Conservation (phyloP, 2,888 invertebrate genomes). For the Lepidonotus clava region DNA sequence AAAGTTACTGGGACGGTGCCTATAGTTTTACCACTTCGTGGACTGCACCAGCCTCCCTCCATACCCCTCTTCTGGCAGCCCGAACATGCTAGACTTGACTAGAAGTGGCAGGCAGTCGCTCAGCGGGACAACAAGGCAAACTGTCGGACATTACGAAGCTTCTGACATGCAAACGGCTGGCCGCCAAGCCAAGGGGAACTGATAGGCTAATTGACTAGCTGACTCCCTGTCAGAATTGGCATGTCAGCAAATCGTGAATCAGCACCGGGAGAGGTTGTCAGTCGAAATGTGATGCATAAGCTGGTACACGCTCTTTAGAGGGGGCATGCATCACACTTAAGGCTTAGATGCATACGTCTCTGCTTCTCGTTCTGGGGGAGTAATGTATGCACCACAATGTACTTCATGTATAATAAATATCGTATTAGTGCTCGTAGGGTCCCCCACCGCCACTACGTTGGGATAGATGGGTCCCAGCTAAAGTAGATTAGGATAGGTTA, state of each 20-base stretch:
- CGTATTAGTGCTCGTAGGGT: too few relatives aligned
- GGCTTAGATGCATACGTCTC: too few relatives aligned
- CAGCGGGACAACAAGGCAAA: slow-evolving; percentile 20
- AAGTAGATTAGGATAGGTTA: too few relatives aligned
- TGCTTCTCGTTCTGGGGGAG: too few relatives aligned
- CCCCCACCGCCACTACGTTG: too few relatives aligned
- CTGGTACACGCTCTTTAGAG: not conserved
- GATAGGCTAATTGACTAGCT: slow-evolving; percentile 34
- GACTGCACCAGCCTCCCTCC: too few relatives aligned
- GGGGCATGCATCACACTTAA: not conserved
- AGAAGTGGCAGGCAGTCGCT: not conserved
- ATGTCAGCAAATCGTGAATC: slow-evolving; percentile 44
- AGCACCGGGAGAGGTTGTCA: slow-evolving; percentile 12
- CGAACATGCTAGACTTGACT: not conserved
- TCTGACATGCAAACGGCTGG: not conserved
- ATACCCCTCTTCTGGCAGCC: not conserved
- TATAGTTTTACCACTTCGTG: too few relatives aligned
- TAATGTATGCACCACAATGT: too few relatives aligned
- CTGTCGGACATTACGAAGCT: not conserved
- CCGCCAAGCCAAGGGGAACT: not conserved
- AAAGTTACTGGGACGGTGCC: too few relatives aligned
- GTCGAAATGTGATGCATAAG: not conserved
- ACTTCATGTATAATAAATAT: too few relatives aligned
- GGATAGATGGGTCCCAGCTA: too few relatives aligned
- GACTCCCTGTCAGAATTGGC: slow-evolving; percentile 21